Evolutionary conservation across 2,113 vertebrate species (phyloP).

Genomic region (Prunella fulvescens): DNA sequence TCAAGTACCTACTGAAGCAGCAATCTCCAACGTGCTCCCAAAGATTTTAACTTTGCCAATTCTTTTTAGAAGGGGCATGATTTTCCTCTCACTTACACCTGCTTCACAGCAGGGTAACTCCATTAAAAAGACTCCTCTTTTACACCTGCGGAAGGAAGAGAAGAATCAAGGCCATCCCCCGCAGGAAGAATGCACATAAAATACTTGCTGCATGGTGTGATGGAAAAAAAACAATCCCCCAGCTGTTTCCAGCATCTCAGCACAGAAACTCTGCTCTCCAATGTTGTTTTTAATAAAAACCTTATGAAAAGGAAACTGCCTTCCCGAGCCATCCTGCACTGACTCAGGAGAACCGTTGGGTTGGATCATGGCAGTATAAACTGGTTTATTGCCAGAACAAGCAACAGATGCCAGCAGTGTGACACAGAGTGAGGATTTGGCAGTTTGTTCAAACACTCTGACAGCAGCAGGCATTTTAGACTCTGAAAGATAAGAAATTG

Average conservation of each 20-base stretch:
- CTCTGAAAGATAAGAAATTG: constrained; percentile 58
- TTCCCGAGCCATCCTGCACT: not conserved
- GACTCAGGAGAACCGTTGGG: constrained; percentile 28
- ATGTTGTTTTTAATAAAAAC: constrained; percentile 51
- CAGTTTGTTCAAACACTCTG: constrained; percentile 56
- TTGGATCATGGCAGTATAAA: constrained; percentile 52
- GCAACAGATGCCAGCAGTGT: constrained; percentile 53
- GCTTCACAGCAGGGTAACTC: constrained; percentile 39
- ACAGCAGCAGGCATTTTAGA: constrained; percentile 58
- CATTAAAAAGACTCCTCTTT: constrained; percentile 11
- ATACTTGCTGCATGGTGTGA: not conserved
- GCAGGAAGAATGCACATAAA: constrained; percentile 21
- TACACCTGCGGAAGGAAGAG: not conserved
- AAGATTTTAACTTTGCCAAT: constrained; percentile 37
- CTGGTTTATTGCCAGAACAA: constrained; percentile 58
- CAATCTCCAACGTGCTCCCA: not conserved
- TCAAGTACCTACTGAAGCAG: constrained; percentile 28
- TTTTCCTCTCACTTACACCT: constrained; percentile 51
- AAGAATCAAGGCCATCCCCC: constrained; percentile 5
- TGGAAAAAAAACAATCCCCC: not conserved
- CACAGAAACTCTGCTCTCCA: constrained; percentile 13
- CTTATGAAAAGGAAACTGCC: constrained; percentile 1
- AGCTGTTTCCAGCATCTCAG: not conserved
- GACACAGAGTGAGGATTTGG: constrained; percentile 45
- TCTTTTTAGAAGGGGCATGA: constrained; percentile 9